Percentiles rank a stretch among this genome's conserved stretches.
Conservation (phyloP, 1,140 invertebrate genomes). For the Microplitis demolitor region DNA sequence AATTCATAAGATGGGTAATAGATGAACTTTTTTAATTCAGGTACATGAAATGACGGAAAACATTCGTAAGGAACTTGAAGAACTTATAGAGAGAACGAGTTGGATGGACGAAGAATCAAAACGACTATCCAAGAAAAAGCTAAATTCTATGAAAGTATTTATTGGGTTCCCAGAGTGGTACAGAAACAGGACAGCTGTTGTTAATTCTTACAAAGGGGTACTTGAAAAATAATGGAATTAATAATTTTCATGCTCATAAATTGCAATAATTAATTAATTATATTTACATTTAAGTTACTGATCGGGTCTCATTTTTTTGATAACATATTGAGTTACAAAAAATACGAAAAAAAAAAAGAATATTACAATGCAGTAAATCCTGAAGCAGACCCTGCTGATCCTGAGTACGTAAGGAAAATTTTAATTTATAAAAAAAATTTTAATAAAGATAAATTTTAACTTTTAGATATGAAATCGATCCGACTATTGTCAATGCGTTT, state of each 20-base stretch:
- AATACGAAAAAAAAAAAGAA: slow-evolving; percentile 7
- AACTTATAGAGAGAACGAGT: slow-evolving; percentile 20
- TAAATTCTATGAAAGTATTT: slow-evolving; percentile 64
- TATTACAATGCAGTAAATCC: background rate
- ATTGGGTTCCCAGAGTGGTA: slow-evolving; percentile 67
- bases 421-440: background rate
- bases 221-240: background rate
- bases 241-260: background rate
- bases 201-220: slow-evolving; percentile 30
- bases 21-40: background rate
- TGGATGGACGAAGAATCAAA: slow-evolving; percentile 71
- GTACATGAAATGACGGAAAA: slow-evolving; percentile 19
- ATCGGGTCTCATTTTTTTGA: slow-evolving; percentile 34
- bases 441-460: background rate
- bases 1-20: too few relatives aligned
- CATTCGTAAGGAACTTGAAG: slow-evolving; percentile 11
- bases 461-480: slow-evolving; percentile 4
- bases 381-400: background rate
- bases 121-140: slow-evolving; percentile 65
- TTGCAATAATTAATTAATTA: background rate
- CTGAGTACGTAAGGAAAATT: background rate
- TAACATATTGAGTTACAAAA: slow-evolving; percentile 32
- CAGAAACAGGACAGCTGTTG: slow-evolving; percentile 21
- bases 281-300: slow-evolving; percentile 19
- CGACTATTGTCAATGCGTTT: slow-evolving; percentile 18